phyloP scores from a whole-genome alignment of 1,140 invertebrate species.

The Microplitis mediator region DNA sequence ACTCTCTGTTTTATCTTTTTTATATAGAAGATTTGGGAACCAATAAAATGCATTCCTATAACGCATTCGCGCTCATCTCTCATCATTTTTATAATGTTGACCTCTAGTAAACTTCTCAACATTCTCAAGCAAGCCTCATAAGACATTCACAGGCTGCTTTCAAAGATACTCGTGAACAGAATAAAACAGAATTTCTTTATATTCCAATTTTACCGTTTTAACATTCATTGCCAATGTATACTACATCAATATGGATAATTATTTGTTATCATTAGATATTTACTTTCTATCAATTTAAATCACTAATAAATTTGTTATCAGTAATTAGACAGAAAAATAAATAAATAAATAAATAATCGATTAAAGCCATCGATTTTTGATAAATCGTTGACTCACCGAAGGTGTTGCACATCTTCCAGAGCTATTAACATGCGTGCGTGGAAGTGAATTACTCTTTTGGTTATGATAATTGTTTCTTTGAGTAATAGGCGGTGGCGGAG shows the following conservation, averaged over 20 bases:
- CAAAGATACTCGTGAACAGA: conserved; percentile 26
- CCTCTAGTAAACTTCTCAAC: not conserved
- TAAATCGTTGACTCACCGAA: conserved; percentile 52
- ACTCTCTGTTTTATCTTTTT: not conserved
- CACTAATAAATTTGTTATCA: not conserved
- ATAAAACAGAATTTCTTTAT: conserved; percentile 25
- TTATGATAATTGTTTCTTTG: conserved; percentile 34
- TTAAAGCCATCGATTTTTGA: conserved; percentile 6
- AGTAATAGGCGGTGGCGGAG: conserved; percentile 53
- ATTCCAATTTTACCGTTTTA: not conserved
- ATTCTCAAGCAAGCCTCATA: conserved; percentile 32
- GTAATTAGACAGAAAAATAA: not conserved
- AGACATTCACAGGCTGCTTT: conserved; percentile 37
- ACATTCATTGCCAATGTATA: not conserved
- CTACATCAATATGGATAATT: not conserved
- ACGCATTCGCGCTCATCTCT: not conserved
- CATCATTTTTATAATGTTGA: not conserved
- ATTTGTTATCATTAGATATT: not conserved
- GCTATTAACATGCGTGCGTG: conserved; percentile 38
- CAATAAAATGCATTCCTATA: conserved; percentile 2
- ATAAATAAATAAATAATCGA: conserved; percentile 13
- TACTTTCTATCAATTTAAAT: not conserved
- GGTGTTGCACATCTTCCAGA: conserved; percentile 47
- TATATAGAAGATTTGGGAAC: not conserved
- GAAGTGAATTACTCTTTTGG: conserved; percentile 45